Base-by-base conservation (phyloP, 1,140 invertebrate genomes). In the Luehdorfia chinensis region DNA sequence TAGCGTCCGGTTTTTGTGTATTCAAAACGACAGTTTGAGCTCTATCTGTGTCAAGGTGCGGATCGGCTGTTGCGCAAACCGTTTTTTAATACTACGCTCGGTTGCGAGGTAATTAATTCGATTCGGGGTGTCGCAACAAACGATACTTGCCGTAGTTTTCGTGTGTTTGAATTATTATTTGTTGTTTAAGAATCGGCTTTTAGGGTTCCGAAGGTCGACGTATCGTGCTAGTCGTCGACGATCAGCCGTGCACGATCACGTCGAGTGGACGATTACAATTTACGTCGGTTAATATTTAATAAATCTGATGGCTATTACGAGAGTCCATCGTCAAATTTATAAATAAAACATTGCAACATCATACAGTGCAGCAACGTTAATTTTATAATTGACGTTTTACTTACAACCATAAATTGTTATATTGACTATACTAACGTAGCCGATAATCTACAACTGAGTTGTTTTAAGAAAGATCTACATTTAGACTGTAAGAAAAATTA, bases 61-160 rank as follows among this genome's bases (percentile, higher is more conserved):
- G 79, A 85, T 85, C 77, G 75, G 50, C 70, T 79, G 65, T 85
- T 85, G 81, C 81, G 81, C 70, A 85, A 84, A 73, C 70, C 44
- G 67, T 85, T 83, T 84, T 84, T 84, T 80, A 75, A 85, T 85
- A 78, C 79, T 69, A 75, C 74, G 77, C 75, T 75, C 66, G 69
- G 73, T 83, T 81, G 76, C 76, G 75, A 77, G 79, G 79, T 84
- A 84, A 85, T 85, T 84, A 84, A 85, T 85, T 85, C 77, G 81
- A 80, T 83, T 84, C 75, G 70, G 66, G 62, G 70, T 85, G 81
- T 79, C 74, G 81, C 75, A 85, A 85, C 69, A 48, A 70, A 59
- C 66, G 65, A 78, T 77, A 79, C 72, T 75, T 61, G 57, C 54
- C 65, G 69, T 74, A 67, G 56, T 77, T 75, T 81, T 77, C 66